Evolutionary conservation across 2,113 vertebrate genomes (phyloP).

Genomic region (Triplophysa tibetana): DNA sequence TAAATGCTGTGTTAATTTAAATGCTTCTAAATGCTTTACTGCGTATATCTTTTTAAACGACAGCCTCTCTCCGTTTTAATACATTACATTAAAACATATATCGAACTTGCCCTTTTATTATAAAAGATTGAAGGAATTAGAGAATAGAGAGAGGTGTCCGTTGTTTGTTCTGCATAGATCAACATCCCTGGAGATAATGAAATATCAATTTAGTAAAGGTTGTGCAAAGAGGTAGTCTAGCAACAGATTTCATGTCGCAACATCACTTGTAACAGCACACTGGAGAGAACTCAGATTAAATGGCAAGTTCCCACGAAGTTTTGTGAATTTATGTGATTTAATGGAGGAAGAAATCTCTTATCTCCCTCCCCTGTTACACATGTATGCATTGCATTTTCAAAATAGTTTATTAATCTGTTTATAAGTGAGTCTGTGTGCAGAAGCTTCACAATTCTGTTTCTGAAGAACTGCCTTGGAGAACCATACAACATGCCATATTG

Average conservation of each 20-base stretch:
- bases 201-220: slow-evolving; percentile 4
- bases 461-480: slow-evolving; percentile 5
- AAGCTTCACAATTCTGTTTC: slow-evolving; percentile 12
- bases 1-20: no score
- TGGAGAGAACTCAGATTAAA: slow-evolving; percentile 9
- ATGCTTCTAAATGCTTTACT: no score
- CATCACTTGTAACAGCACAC: slow-evolving; percentile 5
- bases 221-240: not conserved
- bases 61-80: not conserved
- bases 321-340: slow-evolving; percentile 40
- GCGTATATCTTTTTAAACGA: no score
- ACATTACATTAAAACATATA: not conserved
- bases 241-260: not conserved
- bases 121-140: not conserved
- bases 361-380: slow-evolving; percentile 20
- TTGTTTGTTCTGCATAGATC: not conserved
- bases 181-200: slow-evolving; percentile 11
- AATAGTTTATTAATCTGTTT: slow-evolving; percentile 50
- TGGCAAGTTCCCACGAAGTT: slow-evolving; percentile 20
- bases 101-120: not conserved
- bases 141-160: not conserved
- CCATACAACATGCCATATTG: slow-evolving; percentile 14
- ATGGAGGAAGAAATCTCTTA: slow-evolving; percentile 22
- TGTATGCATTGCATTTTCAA: slow-evolving; percentile 43
- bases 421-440: slow-evolving; percentile 39